Percentiles rank a stretch among this genome's conserved stretches.
Evolutionary conservation across 2,888 invertebrate species (phyloP).

Genomic region (Rosalia funebris): DNA sequence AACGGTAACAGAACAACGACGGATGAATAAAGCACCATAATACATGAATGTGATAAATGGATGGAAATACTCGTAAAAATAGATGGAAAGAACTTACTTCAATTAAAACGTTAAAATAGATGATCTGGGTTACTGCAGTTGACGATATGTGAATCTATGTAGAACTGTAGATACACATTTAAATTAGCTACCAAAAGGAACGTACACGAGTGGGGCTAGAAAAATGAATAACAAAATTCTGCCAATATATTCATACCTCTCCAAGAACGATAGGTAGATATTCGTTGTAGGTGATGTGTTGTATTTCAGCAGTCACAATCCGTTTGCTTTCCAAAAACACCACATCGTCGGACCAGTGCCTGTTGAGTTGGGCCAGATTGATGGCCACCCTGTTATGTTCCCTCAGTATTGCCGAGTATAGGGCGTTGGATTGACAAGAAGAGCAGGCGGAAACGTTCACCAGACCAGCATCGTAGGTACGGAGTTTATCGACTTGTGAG

Average conservation of each 20-base stretch:
- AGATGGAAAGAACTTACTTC: too few relatives aligned
- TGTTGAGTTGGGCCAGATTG: conserved; percentile 75
- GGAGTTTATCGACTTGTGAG: conserved; percentile 74
- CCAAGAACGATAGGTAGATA: conserved; percentile 83
- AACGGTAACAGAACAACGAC: too few relatives aligned
- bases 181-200: too few relatives aligned
- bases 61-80: too few relatives aligned
- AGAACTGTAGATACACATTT: too few relatives aligned
- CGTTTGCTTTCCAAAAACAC: conserved; percentile 80
- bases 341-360: conserved; percentile 82
- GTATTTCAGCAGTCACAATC: conserved; percentile 80
- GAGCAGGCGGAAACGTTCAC: conserved; percentile 75
- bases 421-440: conserved; percentile 73
- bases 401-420: conserved; percentile 77
- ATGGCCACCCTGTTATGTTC: conserved; percentile 86
- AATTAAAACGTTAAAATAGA: too few relatives aligned
- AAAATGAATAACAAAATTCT: too few relatives aligned
- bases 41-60: too few relatives aligned
- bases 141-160: too few relatives aligned
- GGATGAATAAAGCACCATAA: too few relatives aligned
- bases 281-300: conserved; percentile 86
- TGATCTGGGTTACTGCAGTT: too few relatives aligned
- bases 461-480: conserved; percentile 78
- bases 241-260: conserved; percentile 72
- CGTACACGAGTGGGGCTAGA: too few relatives aligned